Conservation (phyloP, 2,797 vertebrate genomes). For the Lepilemur ruficaudatus region DNA sequence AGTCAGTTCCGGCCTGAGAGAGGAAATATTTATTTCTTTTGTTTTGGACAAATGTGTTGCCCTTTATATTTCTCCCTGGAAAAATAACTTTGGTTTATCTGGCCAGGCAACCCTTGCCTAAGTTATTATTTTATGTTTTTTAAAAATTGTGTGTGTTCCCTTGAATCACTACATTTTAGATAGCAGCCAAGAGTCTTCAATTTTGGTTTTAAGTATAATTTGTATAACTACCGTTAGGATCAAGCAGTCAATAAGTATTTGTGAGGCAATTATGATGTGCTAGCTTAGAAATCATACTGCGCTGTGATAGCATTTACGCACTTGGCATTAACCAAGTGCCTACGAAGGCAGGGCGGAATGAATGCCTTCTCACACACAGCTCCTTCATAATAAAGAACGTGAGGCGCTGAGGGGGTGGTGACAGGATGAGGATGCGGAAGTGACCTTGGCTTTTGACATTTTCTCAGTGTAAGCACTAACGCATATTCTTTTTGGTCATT, state of each 20-base stretch:
- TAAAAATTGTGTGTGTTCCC: background rate
- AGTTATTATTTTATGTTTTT: conserved; percentile 41
- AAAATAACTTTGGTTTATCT: background rate
- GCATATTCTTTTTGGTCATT: background rate
- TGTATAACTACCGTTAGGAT: background rate
- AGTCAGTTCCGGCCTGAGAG: background rate
- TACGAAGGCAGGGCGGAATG: too few relatives aligned
- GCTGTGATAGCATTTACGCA: fast-evolving
- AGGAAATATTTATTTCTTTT: background rate
- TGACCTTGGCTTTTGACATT: background rate
- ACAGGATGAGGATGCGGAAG: background rate
- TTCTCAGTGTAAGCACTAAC: background rate
- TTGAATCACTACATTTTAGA: background rate
- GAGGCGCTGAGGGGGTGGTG: background rate
- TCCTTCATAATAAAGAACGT: background rate
- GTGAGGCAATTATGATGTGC: background rate
- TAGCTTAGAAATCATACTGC: background rate
- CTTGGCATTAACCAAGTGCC: too few relatives aligned
- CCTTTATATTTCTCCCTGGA: background rate
- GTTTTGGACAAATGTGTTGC: background rate
- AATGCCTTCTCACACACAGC: background rate
- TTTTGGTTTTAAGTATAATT: conserved; percentile 37
- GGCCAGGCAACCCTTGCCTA: background rate
- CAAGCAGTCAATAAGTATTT: background rate
- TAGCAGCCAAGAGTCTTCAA: background rate